Evolutionary conservation across 2,113 vertebrate species (phyloP).

Genomic region (Narcine bancroftii): DNA sequence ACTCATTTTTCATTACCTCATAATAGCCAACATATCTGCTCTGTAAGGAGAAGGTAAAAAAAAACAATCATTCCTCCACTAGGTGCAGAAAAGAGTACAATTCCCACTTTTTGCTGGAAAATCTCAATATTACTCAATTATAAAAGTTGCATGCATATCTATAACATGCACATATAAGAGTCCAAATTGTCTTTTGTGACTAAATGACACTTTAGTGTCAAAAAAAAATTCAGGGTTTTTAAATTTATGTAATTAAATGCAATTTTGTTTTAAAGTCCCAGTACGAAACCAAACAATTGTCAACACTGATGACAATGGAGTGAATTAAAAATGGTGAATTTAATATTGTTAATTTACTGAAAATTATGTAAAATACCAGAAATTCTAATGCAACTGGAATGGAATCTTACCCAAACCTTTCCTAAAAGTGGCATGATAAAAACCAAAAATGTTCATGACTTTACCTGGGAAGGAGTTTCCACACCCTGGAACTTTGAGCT

Average conservation of each 20-base stretch:
- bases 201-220: neutral
- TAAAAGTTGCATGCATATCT: neutral
- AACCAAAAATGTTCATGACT: neutral
- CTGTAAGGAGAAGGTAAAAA: constrained; percentile 55
- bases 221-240: neutral
- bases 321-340: neutral
- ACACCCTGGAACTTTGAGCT: constrained; percentile 88
- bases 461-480: constrained; percentile 93
- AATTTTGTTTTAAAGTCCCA: neutral
- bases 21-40: constrained; percentile 90
- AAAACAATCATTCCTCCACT: neutral
- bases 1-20: constrained; percentile 73
- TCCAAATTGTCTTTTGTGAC: neutral
- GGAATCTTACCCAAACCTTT: neutral
- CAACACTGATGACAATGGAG: neutral
- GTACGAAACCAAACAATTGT: neutral
- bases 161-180: neutral
- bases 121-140: no score
- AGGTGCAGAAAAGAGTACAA: no score
- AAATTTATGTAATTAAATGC: neutral
- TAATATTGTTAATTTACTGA: neutral
- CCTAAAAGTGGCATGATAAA: neutral
- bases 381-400: neutral
- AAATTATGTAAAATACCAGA: neutral
- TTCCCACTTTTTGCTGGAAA: no score